These are phyloP conservation scores for Drosophila mettleri DNA, from an alignment of 2,888 invertebrate genomes.

Conservation along the genomic window DNA sequence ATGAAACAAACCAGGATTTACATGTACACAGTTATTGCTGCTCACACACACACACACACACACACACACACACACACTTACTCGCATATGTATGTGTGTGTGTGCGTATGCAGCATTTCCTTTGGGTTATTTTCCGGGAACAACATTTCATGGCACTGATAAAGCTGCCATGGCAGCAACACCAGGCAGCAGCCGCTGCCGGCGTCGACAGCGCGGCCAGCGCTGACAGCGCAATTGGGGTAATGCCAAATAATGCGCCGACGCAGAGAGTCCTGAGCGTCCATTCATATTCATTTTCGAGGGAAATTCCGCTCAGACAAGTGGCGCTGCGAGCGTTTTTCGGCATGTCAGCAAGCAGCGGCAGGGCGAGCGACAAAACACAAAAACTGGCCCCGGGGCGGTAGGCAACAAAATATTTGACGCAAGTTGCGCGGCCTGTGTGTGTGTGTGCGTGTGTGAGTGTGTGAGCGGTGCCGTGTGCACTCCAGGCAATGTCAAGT, in stretches of 20 bases:
- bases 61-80: slow-evolving; percentile 10
- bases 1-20: slow-evolving; percentile 81
- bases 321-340: slow-evolving; percentile 69
- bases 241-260: slow-evolving; percentile 29
- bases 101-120: slow-evolving; percentile 71
- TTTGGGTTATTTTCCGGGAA: slow-evolving; percentile 82
- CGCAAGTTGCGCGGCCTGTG: slow-evolving; percentile 59
- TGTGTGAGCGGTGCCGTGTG: slow-evolving; percentile 75
- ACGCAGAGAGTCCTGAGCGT: slow-evolving; percentile 25
- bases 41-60: slow-evolving; percentile 41
- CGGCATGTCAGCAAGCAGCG: slow-evolving; percentile 57
- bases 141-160: slow-evolving; percentile 81
- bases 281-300: slow-evolving; percentile 20
- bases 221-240: slow-evolving; percentile 52
- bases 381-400: slow-evolving; percentile 63
- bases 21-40: slow-evolving; percentile 81
- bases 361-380: slow-evolving; percentile 39
- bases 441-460: slow-evolving; percentile 31
- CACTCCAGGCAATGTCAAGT: slow-evolving; percentile 83
- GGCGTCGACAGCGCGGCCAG: slow-evolving; percentile 26
- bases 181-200: slow-evolving; percentile 28
- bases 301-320: slow-evolving; percentile 64
- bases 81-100: slow-evolving; percentile 19
- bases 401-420: slow-evolving; percentile 76
- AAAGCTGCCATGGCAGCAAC: slow-evolving; percentile 81